A percentile compares a stretch with the other conserved stretches of the same genome.
Evolutionary conservation across 2,797 vertebrate species (phyloP).

Genomic region (Rhadinocentrus ornatus): DNA sequence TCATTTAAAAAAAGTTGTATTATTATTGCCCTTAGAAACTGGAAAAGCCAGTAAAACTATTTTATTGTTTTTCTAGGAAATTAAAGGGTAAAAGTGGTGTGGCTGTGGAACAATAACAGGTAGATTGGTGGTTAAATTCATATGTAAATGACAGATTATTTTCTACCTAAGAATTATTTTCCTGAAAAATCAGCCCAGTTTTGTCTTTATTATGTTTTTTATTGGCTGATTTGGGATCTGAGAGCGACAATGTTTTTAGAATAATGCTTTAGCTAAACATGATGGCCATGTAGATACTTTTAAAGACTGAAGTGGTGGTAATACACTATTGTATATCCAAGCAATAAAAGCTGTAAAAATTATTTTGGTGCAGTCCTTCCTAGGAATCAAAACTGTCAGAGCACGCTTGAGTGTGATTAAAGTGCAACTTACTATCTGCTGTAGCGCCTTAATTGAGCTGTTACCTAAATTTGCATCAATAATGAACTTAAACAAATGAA

Average conservation of each 20-base stretch:
- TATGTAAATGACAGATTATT: no score
- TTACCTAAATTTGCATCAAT: conserved; percentile 64
- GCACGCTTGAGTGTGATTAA: conserved; percentile 22
- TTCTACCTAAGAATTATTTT: no score
- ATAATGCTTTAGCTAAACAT: background rate
- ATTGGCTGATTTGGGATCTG: background rate
- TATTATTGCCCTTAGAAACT: background rate
- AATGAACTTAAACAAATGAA: conserved; percentile 54
- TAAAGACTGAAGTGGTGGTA: background rate
- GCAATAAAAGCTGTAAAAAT: conserved; percentile 14
- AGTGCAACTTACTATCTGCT: conserved; percentile 18
- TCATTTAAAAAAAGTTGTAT: background rate
- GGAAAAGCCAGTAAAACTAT: background rate
- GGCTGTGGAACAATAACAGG: background rate
- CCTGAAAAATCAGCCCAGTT: background rate
- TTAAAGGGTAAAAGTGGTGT: background rate
- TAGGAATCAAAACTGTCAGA: conserved; percentile 15
- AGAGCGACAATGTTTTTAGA: background rate
- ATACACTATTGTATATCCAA: background rate
- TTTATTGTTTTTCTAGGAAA: background rate
- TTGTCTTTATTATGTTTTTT: background rate
- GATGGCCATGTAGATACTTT: background rate
- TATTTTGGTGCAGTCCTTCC: conserved; percentile 19
- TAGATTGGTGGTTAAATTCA: no score
- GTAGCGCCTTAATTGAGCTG: conserved; percentile 53